A percentile compares a stretch with the other conserved stretches of the same genome.
Evolutionary conservation across 2,113 vertebrate species (phyloP).

Genomic region (Pollachius pollachius): DNA sequence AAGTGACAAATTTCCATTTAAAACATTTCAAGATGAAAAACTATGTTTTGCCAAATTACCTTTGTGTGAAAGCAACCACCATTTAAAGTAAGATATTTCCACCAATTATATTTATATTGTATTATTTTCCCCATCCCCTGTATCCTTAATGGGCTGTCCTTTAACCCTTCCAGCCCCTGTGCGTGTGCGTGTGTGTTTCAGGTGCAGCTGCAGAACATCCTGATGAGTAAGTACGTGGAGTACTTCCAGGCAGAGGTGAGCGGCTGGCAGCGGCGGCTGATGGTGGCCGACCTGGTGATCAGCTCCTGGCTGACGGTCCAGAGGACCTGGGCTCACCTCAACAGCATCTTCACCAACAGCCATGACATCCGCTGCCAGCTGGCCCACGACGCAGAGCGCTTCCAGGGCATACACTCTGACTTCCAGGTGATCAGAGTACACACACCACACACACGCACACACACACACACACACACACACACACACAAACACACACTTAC

Average conservation of each 20-base stretch:
- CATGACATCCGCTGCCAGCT: slow-evolving; percentile 81
- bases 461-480: not conserved
- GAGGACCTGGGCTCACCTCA: slow-evolving; percentile 80
- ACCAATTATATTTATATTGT: too few species aligned
- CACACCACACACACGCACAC: slow-evolving; percentile 2
- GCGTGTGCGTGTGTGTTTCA: slow-evolving; percentile 23
- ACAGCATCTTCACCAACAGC: slow-evolving; percentile 82
- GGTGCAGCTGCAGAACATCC: slow-evolving; percentile 79
- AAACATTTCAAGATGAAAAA: too few species aligned
- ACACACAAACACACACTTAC: too few species aligned
- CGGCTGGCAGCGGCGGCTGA: slow-evolving; percentile 77
- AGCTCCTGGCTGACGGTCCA: slow-evolving; percentile 79
- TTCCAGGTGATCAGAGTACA: slow-evolving; percentile 70
- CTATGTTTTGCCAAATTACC: too few species aligned
- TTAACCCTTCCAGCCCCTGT: not conserved
- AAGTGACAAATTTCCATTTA: too few species aligned
- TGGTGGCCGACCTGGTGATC: slow-evolving; percentile 78
- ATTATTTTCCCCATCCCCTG: too few species aligned
- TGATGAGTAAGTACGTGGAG: slow-evolving; percentile 83
- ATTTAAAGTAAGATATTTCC: too few species aligned
- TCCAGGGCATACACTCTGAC: slow-evolving; percentile 76
- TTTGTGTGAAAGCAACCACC: too few species aligned
- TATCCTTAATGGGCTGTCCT: too few species aligned
- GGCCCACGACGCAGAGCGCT: slow-evolving; percentile 73
- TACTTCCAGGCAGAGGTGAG: slow-evolving; percentile 80